A percentile compares a stretch with the other conserved stretches of the same genome.
phyloP scores from a whole-genome alignment of 2,113 vertebrate species.

The Suricata suricatta region DNA sequence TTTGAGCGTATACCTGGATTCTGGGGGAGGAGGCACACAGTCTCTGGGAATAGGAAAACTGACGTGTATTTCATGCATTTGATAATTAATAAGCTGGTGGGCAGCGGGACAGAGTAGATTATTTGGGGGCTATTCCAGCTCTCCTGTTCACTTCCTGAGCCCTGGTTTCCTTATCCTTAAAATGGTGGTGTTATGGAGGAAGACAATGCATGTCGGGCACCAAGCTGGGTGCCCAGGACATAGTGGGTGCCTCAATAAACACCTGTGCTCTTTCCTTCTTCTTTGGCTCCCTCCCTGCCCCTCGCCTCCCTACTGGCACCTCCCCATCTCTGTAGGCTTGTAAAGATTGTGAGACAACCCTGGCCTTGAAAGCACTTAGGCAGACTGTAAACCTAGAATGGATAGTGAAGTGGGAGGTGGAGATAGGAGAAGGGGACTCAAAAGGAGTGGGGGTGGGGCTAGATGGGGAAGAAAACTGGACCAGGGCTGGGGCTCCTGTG shows the following conservation, averaged over 20 bases:
- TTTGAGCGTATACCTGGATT: neutral
- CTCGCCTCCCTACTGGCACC: neutral
- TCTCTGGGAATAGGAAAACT: neutral
- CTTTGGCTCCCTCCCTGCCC: neutral
- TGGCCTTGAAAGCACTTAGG: neutral
- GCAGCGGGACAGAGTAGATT: neutral
- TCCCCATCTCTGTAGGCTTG: neutral
- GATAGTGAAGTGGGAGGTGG: neutral
- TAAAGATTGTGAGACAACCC: neutral
- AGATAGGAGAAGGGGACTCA: neutral
- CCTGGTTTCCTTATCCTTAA: neutral
- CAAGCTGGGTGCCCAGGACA: neutral
- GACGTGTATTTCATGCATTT: neutral
- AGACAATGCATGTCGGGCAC: neutral
- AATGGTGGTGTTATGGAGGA: neutral
- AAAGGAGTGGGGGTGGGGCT: neutral
- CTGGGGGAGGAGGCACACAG: neutral
- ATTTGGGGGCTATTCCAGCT: neutral
- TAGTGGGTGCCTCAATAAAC: neutral
- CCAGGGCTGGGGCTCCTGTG: neutral
- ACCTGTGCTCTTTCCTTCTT: neutral
- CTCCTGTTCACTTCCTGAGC: neutral
- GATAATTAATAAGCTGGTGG: neutral
- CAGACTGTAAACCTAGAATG: neutral
- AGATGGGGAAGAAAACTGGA: neutral